Evolutionary conservation across 1,140 invertebrate species (phyloP), one percentile per base, ranked within the genome.

Genomic region (Drosophila quadrilineata): DNA sequence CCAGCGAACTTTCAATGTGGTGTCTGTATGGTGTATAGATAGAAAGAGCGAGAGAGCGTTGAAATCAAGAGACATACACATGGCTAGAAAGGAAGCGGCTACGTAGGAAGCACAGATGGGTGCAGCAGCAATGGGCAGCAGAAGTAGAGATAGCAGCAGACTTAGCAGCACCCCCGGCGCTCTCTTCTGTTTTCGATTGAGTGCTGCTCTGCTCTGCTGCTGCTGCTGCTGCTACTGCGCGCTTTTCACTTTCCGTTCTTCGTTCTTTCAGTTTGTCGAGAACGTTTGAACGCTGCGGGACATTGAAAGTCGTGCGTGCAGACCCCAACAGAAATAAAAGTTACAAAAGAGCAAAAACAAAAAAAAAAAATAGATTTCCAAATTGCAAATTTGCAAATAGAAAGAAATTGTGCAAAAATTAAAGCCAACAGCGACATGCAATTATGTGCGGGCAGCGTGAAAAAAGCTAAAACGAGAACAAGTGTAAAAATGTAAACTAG

Each of bases 191-290:
- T n/a, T n/a, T n/a, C n/a, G n/a, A 21, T 31, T 59, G 24, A 9
- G 52, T 70, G 67, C 48, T 50, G 59, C 72, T 66, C 58, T 57
- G 31, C 10, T 29, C 40, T 43, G 64, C 22, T 21, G 33, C 43
- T 59, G 40, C 10, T 26, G 19, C 16, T 52, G 71, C 65, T 74
- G 71, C 54, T 57, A 60, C 75, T 75, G 65, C 59, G 59, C 54
- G 58, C 68, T 76, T 60, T 76, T 72, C 67, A 64, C 72, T 75
- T 82, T 82, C 80, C 35, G 62, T 65, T 59, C 72, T 73, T 84
- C 35, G 62, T 65, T 59, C 72, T 73, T 84, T 84, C 71, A 84
- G 79, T 84, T 79, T 84, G 74, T 85, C 79, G 79, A 85, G 79
- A 85, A 85, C 79, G 67, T 85, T 73, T 84, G 74, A 85, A 85